phyloP scores from a whole-genome alignment of 2,888 invertebrate genomes.

The Apeira syringaria region DNA sequence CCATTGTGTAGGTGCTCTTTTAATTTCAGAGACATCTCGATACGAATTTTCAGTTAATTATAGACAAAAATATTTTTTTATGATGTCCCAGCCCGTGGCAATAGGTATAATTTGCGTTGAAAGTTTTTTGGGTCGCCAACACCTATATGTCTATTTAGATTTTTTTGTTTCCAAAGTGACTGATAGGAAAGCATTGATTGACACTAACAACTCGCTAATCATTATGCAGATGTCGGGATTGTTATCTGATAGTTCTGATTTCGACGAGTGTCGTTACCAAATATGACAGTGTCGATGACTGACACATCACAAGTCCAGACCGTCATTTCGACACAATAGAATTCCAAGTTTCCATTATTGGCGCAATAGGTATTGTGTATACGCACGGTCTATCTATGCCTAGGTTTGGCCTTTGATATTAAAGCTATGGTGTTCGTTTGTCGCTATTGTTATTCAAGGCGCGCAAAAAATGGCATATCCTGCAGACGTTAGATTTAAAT shows the following conservation, averaged over 20 bases:
- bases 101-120: conserved; percentile 49
- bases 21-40: conserved; percentile 65
- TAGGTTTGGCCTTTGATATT: conserved; percentile 57
- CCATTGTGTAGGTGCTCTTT: conserved; percentile 67
- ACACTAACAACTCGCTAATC: conserved; percentile 66
- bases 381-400: conserved; percentile 51
- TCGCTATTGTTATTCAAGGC: conserved; percentile 56
- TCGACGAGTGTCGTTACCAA: conserved; percentile 56
- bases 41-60: conserved; percentile 73
- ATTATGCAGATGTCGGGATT: conserved; percentile 63
- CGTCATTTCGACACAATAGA: conserved; percentile 56
- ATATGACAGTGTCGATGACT: conserved; percentile 61
- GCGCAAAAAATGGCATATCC: conserved; percentile 44
- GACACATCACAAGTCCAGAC: conserved; percentile 50
- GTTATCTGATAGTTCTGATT: conserved; percentile 63
- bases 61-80: conserved; percentile 57
- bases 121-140: conserved; percentile 44
- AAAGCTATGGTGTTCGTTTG: conserved; percentile 56
- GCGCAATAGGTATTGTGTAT: conserved; percentile 53
- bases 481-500: conserved; percentile 47
- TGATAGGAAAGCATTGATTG: conserved; percentile 62
- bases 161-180: conserved; percentile 42
- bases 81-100: conserved; percentile 31
- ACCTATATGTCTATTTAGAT: conserved; percentile 46
- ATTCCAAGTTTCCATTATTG: conserved; percentile 53